Evolutionary conservation across 1,140 invertebrate genomes (phyloP), one percentile per base, ranked within the genome.

Genomic region (Drosophila simulans): DNA sequence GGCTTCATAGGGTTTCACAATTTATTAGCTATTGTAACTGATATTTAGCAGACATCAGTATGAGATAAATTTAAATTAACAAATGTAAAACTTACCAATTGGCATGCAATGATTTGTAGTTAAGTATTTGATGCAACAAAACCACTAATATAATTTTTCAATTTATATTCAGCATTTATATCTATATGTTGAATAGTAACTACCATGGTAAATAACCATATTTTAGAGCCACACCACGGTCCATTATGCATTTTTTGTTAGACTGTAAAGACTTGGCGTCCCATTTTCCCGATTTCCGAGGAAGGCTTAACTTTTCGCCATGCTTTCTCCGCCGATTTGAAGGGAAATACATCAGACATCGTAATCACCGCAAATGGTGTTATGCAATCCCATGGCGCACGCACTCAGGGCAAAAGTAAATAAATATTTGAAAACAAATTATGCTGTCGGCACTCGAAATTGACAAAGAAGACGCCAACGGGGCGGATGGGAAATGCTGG

Each of bases 381-480:
- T 75, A 64, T 35, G 39, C 55, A 75, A 75, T 27, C 51, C 31
- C 35, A 43, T 37, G 39, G 40, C 10, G 27, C 27, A 34, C 25
- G 20, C 45, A 40, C 27, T n/a, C 39, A 64, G 46, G 17, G 25
- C 31, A 11, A 27, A 53, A 31, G 20, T 40, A 74, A 63, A 66
- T 66, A 65, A 75, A 75, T 74, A 65, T 76, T 76, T 76, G 72
- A 66, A 76, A 76, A 75, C 40, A 58, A 76, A 76, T 75, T 73
- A 76, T 58, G 53, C 27, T n/a, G 35, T 48, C 35, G 34, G 12
- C 51, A 15, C n/a, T 39, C 5, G 56, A 53, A 72, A 60, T 53
- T 59, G 48, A 43, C 62, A 57, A 35, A 25, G 56, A 15, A 54
- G 22, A 2, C 42, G 42, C 42, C 42, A 43, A 43, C 42, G 42